phyloP scores from a whole-genome alignment of 2,888 invertebrate genomes.

The Metellina segmentata region DNA sequence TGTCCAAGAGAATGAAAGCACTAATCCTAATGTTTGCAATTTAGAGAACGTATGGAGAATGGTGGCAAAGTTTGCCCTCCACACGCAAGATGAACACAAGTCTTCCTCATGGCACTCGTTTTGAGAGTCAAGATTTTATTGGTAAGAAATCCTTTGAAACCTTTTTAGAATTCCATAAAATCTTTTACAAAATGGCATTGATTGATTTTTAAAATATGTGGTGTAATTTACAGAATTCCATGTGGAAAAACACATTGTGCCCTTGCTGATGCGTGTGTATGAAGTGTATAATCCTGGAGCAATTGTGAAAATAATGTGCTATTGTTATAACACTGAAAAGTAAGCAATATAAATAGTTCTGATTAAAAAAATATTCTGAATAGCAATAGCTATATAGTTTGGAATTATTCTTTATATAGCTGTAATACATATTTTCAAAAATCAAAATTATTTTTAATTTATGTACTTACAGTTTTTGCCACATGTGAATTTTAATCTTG shows the following conservation, averaged over 20 bases:
- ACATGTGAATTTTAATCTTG: neutral
- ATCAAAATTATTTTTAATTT: neutral
- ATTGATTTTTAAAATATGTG: neutral
- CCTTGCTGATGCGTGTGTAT: constrained; percentile 87
- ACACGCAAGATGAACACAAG: constrained; percentile 87
- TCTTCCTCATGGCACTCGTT: constrained; percentile 82
- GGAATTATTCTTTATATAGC: neutral
- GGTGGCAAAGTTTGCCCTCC: constrained; percentile 91
- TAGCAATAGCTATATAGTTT: neutral
- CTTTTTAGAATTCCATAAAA: neutral
- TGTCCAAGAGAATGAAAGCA: too few relatives aligned
- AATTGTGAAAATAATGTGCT: constrained; percentile 83
- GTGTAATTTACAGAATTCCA: constrained; percentile 83
- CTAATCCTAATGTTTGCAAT: constrained; percentile 77
- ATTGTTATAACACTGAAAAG: constrained; percentile 62
- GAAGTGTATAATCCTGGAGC: constrained; percentile 94
- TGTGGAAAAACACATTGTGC: constrained; percentile 86
- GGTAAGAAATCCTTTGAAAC: constrained; percentile 33
- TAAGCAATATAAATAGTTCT: constrained; percentile 23
- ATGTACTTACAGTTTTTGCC: neutral
- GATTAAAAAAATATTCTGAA: neutral
- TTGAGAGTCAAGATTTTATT: constrained; percentile 73
- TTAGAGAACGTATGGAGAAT: constrained; percentile 91
- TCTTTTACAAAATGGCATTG: neutral
- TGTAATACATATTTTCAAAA: neutral